These are phyloP conservation scores for Lycocorax pyrrhopterus DNA, from an alignment of 2,113 vertebrate genomes.

Conservation along the genomic window DNA sequence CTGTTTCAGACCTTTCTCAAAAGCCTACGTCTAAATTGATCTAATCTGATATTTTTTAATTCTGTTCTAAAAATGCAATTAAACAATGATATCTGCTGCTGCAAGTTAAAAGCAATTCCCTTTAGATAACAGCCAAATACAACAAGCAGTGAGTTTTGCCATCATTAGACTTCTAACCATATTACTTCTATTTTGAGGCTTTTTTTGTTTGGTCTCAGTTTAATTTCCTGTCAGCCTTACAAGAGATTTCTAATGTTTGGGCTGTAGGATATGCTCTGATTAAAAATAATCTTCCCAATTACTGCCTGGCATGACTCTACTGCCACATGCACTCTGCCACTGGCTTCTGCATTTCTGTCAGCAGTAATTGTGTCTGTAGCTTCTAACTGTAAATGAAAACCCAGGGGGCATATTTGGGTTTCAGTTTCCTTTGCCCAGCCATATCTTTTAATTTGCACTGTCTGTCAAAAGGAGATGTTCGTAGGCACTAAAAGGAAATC, in stretches of 20 bases:
- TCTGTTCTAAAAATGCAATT: conserved; percentile 45
- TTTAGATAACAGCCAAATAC: conserved; percentile 45
- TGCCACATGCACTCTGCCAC: conserved; percentile 68
- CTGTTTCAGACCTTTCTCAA: not conserved
- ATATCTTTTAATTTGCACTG: conserved; percentile 80
- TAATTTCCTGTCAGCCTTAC: conserved; percentile 80
- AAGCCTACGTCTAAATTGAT: not conserved
- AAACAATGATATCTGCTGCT: conserved; percentile 58
- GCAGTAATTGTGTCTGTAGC: conserved; percentile 75
- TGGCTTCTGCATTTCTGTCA: conserved; percentile 71
- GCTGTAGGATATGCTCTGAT: conserved; percentile 80
- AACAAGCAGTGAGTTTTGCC: conserved; percentile 48
- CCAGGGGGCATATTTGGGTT: conserved; percentile 74
- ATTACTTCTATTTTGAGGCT: conserved; percentile 54
- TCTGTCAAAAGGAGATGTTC: conserved; percentile 74
- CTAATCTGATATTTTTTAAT: conserved; percentile 18
- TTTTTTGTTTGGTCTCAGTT: conserved; percentile 73
- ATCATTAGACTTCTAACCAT: conserved; percentile 60
- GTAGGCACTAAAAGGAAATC: conserved; percentile 65
- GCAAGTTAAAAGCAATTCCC: conserved; percentile 37
- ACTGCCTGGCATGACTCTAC: conserved; percentile 67
- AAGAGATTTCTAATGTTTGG: conserved; percentile 76
- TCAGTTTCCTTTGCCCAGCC: conserved; percentile 54
- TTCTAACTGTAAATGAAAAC: conserved; percentile 80
- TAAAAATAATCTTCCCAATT: conserved; percentile 84